Conservation (phyloP, 2,797 vertebrate species). For the Hipposideros larvatus region DNA sequence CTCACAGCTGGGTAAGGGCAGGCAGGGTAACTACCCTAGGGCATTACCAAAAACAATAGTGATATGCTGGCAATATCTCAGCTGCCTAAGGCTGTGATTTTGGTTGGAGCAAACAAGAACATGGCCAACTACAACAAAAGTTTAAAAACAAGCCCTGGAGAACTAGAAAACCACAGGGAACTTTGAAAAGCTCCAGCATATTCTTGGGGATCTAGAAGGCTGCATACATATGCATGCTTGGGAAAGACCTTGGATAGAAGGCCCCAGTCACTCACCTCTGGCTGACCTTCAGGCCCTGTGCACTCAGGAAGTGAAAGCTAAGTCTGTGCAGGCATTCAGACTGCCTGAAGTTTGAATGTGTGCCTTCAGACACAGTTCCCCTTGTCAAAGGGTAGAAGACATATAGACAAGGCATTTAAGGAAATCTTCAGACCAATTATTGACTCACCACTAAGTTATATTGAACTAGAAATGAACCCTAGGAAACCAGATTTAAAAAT, state of each 20-base stretch:
- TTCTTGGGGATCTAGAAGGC: neutral
- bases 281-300: neutral
- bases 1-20: neutral
- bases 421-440: constrained; percentile 27
- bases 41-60: neutral
- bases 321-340: neutral
- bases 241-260: constrained; percentile 4
- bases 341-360: neutral
- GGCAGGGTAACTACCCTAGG: neutral
- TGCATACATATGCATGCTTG: neutral
- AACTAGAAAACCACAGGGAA: constrained; percentile 37
- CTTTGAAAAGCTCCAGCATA: neutral
- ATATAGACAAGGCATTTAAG: neutral
- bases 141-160: constrained; percentile 42
- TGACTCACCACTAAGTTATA: constrained; percentile 57
- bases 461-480: constrained; percentile 33
- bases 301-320: neutral
- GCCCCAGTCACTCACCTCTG: neutral
- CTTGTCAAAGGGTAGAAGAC: neutral
- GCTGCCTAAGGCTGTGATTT: constrained; percentile 27
- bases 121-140: constrained; percentile 48
- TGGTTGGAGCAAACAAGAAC: constrained; percentile 51
- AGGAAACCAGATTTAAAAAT: constrained; percentile 47
- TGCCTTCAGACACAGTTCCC: neutral
- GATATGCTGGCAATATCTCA: neutral